These are phyloP conservation scores for Heliconius ismenius DNA, from an alignment of 2,888 invertebrate genomes.

Conservation along the genomic window DNA sequence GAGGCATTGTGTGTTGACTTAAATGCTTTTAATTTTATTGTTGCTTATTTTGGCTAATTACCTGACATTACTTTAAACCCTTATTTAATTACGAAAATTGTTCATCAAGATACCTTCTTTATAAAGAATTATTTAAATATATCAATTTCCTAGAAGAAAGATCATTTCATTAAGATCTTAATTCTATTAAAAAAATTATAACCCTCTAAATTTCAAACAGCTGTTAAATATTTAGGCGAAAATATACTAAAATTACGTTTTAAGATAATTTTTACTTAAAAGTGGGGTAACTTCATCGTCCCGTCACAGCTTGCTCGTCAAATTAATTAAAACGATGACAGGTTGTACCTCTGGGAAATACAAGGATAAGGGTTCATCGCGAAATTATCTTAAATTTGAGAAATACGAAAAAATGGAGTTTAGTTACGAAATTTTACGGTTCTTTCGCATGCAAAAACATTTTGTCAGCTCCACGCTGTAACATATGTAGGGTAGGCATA, in stretches of 20 bases:
- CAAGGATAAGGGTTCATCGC: background rate
- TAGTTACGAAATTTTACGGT: no score
- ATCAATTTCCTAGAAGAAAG: background rate
- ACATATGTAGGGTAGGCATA: no score
- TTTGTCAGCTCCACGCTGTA: no score
- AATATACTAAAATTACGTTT: conserved; percentile 21
- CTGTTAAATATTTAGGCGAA: background rate
- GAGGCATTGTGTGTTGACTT: no score
- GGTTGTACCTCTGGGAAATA: conserved; percentile 27
- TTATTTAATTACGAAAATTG: background rate
- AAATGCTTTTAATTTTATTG: no score
- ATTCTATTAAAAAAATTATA: background rate
- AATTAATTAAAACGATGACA: conserved; percentile 37
- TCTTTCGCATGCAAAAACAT: no score
- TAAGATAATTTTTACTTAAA: conserved; percentile 24
- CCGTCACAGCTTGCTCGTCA: conserved; percentile 31
- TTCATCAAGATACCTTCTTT: background rate
- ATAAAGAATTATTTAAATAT: background rate
- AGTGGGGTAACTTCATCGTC: conserved; percentile 18
- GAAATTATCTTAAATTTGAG: background rate
- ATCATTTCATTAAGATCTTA: background rate
- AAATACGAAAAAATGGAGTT: background rate
- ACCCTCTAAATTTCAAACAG: background rate
- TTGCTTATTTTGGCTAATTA: no score
- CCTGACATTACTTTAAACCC: background rate